phyloP scores from a whole-genome alignment of 2,113 vertebrate species.

The Ictidomys tridecemlineatus region DNA sequence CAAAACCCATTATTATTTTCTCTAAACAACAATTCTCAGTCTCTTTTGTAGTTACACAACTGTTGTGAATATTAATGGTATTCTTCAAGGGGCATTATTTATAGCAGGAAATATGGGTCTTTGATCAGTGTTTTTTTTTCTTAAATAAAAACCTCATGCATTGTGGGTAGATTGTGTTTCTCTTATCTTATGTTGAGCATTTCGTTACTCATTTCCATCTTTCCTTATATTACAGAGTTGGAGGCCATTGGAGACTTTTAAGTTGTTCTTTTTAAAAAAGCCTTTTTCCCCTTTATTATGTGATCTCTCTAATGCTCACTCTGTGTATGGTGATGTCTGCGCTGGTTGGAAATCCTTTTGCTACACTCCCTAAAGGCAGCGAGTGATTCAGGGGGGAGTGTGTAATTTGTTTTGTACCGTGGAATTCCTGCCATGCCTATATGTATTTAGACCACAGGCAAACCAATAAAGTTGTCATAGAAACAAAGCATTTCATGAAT shows the following conservation, averaged over 20 bases:
- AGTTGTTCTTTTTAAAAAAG: slow-evolving; percentile 80
- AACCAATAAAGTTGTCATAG: slow-evolving; percentile 92
- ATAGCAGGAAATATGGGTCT: slow-evolving; percentile 81
- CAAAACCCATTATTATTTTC: slow-evolving; percentile 82
- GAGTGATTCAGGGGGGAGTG: slow-evolving; percentile 86
- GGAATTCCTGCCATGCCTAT: slow-evolving; percentile 90
- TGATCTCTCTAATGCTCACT: slow-evolving; percentile 82
- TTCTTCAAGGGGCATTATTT: slow-evolving; percentile 87
- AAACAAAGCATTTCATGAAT: slow-evolving; percentile 92
- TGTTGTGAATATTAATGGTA: slow-evolving; percentile 90
- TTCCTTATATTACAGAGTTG: slow-evolving; percentile 78
- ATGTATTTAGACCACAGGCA: slow-evolving; percentile 92
- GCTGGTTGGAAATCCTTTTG: slow-evolving; percentile 85
- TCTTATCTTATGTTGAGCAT: slow-evolving; percentile 84
- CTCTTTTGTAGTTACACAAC: slow-evolving; percentile 87
- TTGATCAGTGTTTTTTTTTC: slow-evolving; percentile 87
- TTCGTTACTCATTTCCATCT: slow-evolving; percentile 82
- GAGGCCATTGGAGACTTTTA: slow-evolving; percentile 82
- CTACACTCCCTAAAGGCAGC: slow-evolving; percentile 87
- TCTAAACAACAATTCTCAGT: slow-evolving; percentile 86
- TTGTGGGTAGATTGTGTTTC: slow-evolving; percentile 73
- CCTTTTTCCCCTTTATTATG: slow-evolving; percentile 80
- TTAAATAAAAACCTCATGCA: slow-evolving; percentile 79
- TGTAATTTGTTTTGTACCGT: slow-evolving; percentile 90
- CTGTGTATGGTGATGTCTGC: slow-evolving; percentile 82